Base-by-base conservation (phyloP, 2,888 invertebrate genomes). In the Papilio demoleus region DNA sequence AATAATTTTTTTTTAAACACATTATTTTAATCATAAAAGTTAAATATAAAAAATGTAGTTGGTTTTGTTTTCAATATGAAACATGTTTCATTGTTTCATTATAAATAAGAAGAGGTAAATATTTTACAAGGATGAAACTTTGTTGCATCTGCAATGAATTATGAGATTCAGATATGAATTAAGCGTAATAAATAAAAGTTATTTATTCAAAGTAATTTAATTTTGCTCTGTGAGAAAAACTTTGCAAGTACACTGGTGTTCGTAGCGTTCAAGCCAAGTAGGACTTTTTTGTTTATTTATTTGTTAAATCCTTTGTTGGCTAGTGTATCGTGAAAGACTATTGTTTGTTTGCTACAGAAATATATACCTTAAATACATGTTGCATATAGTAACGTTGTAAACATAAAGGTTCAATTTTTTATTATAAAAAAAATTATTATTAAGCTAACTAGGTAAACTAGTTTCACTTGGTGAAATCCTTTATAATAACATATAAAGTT, bases 121-220 rank as follows among this genome's bases (percentile, higher is more conserved):
- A 53, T 53, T 53, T n/a, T 6, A 6, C 27, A 27, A 53, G n/a
- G n/a, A 53, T 27, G 53, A 27, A 53, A 53, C 53, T 53, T 53
- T 8, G 53, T 53, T 53, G 53, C 6, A n/a, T 50, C 59, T 59
- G 59, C 38, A 36, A 40, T 59, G 59, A 59, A 22, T 14, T 59
- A 36, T 22, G 27, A 53, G 27, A 53, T 53, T 27, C 53, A 53
- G n/a, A 53, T 47, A 22, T 53, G 27, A 27, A 27, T 63, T 50
- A 63, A 63, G 34, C 22, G 1, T 19, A 63, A 34, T 50, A 63
- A 63, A 63, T 24, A n/a, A 42, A 61, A 61, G 61, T 61, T 61
- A 61, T 63, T 63, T 63, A 63, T 36, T 47, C 63, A 63, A 34
- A 63, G 50, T 63, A 50, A 63, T 63, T 63, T 36, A 63, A 63